These are phyloP conservation scores for Sminthopsis crassicaudata DNA, from an alignment of 2,113 vertebrate species.

Conservation along the genomic window DNA sequence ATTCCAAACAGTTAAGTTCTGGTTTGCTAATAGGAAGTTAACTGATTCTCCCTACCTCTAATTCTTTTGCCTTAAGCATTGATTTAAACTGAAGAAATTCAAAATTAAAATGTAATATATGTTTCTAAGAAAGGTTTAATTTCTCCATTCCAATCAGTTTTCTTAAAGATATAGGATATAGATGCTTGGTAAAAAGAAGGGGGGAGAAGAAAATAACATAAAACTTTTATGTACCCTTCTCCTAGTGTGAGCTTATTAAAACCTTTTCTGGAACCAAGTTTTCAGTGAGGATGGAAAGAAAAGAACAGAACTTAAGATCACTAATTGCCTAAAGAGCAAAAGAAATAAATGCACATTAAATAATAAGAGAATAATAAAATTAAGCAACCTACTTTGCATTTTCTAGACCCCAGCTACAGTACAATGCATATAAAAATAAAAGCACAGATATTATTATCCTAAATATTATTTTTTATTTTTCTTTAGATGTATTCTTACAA, in stretches of 20 bases:
- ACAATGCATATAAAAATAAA: neutral
- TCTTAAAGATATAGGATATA: too few relatives aligned
- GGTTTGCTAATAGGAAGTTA: too few relatives aligned
- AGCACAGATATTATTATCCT: neutral
- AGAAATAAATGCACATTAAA: neutral
- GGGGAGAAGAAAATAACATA: neutral
- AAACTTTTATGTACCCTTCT: neutral
- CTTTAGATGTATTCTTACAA: neutral
- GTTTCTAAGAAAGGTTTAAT: too few relatives aligned
- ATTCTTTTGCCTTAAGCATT: too few relatives aligned
- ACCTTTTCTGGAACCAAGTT: neutral
- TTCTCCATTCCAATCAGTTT: too few relatives aligned
- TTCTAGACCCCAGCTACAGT: neutral
- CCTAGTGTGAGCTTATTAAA: neutral
- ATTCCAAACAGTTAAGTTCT: too few relatives aligned
- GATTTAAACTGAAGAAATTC: too few relatives aligned
- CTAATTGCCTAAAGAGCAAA: neutral
- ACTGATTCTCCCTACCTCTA: too few relatives aligned
- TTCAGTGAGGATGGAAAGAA: neutral
- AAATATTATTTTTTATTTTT: neutral
- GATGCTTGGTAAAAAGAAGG: neutral
- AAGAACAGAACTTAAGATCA: neutral
- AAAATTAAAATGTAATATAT: too few relatives aligned
- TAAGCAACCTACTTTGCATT: neutral
- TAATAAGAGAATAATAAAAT: neutral